phyloP scores from a whole-genome alignment of 2,888 invertebrate species.

The Isotomurus palustris region DNA sequence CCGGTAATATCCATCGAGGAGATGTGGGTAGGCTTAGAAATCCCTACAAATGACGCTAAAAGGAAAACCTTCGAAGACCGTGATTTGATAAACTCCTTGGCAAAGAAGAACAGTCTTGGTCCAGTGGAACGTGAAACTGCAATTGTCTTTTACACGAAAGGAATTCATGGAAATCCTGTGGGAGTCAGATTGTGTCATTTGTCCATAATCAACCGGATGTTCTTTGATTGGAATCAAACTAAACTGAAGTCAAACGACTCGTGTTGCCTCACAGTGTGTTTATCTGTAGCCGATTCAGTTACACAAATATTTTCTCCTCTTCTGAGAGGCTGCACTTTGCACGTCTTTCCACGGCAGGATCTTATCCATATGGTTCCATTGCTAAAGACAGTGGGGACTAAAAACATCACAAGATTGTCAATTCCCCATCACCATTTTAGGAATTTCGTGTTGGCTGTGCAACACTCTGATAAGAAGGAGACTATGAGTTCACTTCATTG shows the following conservation, averaged over 20 bases:
- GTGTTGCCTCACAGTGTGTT: constrained; percentile 22
- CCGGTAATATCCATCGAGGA: constrained; percentile 34
- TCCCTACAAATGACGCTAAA: background rate
- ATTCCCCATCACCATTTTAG: constrained; percentile 17
- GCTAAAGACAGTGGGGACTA: constrained; percentile 12
- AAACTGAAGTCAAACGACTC: constrained; percentile 15
- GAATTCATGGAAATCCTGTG: constrained; percentile 11
- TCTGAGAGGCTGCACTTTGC: constrained; percentile 28
- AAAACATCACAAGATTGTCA: constrained; percentile 8
- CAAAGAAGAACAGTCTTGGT: background rate
- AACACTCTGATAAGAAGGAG: constrained; percentile 7
- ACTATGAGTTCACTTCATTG: constrained; percentile 3
- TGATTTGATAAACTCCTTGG: background rate
- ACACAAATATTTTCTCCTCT: constrained; percentile 26
- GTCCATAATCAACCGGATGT: constrained; percentile 72
- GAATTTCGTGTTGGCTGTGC: constrained; percentile 15
- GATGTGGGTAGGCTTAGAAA: constrained; percentile 33
- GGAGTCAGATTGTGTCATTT: constrained; percentile 60
- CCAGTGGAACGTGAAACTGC: constrained; percentile 51
- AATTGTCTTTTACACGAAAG: constrained; percentile 75
- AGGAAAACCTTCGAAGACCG: constrained; percentile 11
- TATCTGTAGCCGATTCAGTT: constrained; percentile 17
- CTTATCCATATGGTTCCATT: constrained; percentile 25
- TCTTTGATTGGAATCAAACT: constrained; percentile 68
- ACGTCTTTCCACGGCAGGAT: constrained; percentile 25